These are phyloP conservation scores for Micromys minutus DNA, from an alignment of 2,113 vertebrate species.

Conservation along the genomic window DNA sequence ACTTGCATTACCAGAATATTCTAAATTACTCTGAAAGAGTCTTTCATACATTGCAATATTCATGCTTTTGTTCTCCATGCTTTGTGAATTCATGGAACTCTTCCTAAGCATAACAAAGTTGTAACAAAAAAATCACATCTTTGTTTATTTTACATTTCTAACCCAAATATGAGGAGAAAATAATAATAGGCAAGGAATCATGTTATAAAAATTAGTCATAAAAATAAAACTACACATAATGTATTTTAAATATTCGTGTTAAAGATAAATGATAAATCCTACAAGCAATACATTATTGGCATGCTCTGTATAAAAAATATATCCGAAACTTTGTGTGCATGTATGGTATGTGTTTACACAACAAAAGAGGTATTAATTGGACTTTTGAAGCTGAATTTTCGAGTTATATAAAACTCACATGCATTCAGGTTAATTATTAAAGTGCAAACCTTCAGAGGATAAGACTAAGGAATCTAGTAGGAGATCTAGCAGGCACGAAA, in stretches of 20 bases:
- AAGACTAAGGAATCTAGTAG: neutral
- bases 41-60: slow-evolving; percentile 14
- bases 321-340: neutral
- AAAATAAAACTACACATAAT: neutral
- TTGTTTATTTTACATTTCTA: neutral
- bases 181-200: too few relatives aligned
- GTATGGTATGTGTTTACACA: neutral
- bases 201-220: neutral
- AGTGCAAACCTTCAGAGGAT: neutral
- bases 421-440: neutral
- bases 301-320: neutral
- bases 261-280: too few relatives aligned
- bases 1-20: slow-evolving; percentile 41
- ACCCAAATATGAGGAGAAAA: neutral
- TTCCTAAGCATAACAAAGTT: neutral
- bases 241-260: neutral
- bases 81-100: neutral
- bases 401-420: neutral
- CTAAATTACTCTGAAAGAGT: slow-evolving; percentile 50
- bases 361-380: neutral
- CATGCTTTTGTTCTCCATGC: neutral
- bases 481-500: neutral
- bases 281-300: neutral
- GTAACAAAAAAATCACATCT: neutral
- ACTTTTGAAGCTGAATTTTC: neutral